These are phyloP conservation scores for Phymanthus crucifer DNA, from an alignment of 92 coral and sea anemone species.

Conservation along the genomic window DNA sequence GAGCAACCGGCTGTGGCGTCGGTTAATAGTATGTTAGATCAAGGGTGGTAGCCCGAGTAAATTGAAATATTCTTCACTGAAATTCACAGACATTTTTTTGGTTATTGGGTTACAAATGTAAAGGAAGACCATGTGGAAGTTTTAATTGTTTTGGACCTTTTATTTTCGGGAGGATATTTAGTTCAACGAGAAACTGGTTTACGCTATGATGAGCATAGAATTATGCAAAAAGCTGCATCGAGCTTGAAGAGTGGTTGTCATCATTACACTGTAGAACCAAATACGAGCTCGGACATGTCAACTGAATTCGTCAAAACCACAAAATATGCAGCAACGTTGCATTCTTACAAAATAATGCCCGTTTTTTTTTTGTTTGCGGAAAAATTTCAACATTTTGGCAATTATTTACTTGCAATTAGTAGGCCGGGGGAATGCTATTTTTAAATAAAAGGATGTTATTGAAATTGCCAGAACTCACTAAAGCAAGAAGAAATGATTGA, in stretches of 20 bases:
- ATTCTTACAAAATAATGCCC: neutral
- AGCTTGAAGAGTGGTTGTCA: neutral
- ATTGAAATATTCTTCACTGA: too few species aligned
- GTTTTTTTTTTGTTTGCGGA: neutral
- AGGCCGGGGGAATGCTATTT: neutral
- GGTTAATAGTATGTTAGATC: too few species aligned
- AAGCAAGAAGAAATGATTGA: neutral
- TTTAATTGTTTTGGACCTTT: neutral
- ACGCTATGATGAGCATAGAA: conserved; percentile 18
- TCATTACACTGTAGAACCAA: too few species aligned
- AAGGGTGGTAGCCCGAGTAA: too few species aligned
- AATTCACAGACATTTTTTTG: too few species aligned
- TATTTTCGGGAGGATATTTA: neutral
- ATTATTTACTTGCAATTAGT: neutral
- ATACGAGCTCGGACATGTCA: too few species aligned
- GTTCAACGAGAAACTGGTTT: neutral
- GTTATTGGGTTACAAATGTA: too few species aligned
- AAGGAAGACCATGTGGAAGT: too few species aligned
- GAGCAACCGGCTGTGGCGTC: neutral
- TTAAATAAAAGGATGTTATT: neutral
- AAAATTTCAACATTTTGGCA: neutral
- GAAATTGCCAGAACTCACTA: neutral
- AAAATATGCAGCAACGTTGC: neutral
- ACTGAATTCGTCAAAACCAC: neutral
- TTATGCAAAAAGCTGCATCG: conserved; percentile 16